Evolutionary conservation across 2,888 invertebrate genomes (phyloP), one percentile per base, ranked within the genome.

Genomic region (Ernsta delagoae): DNA sequence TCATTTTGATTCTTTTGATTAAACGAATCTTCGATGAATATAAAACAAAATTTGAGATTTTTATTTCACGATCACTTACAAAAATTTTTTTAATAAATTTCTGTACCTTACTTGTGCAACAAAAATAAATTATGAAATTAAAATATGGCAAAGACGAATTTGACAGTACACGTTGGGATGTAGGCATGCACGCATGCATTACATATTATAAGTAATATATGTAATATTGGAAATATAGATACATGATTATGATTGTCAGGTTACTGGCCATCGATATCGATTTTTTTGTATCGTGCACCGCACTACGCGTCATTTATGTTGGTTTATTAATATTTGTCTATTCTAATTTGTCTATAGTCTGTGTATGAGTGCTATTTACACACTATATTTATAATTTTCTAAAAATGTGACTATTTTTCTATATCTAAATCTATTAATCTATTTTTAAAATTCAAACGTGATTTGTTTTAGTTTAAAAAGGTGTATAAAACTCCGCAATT

Each of bases 201-300:
- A 65, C 24, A 53, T 45, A 54, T 66, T 57, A 6, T 41, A 4
- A 36, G 36, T 36, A 36, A 5, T 4, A 36, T 41, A 63, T 63
- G 54, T 24, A 56, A 43, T 43, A 39, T 12, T 16, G 7, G 7
- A 16, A 16, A 65, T 65, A 59, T 36, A 65, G 24, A 50, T 48
- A 16, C 0, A 8, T 9, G 12, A 11, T 34, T 59, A 16, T 45
- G 36, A 65, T 24, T n/a, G 16, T 48, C 39, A 59, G 9, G 4
- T 36, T 57, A 34, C 59, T 11, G 41, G 59, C 16, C 48, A 65
- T 62, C 16, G 39, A 54, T 63, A 43, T 54, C 39, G 39, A 57
- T 59, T 41, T 59, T 59, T 11, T 59, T 43, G 41, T 65, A 67
- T 67, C 60, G 43, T 67, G 60, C 45, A 67, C 66, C 66, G 66